These are phyloP conservation scores for Xanthostigma xanthostigma DNA, from an alignment of 2,888 invertebrate species.

Conservation along the genomic window DNA sequence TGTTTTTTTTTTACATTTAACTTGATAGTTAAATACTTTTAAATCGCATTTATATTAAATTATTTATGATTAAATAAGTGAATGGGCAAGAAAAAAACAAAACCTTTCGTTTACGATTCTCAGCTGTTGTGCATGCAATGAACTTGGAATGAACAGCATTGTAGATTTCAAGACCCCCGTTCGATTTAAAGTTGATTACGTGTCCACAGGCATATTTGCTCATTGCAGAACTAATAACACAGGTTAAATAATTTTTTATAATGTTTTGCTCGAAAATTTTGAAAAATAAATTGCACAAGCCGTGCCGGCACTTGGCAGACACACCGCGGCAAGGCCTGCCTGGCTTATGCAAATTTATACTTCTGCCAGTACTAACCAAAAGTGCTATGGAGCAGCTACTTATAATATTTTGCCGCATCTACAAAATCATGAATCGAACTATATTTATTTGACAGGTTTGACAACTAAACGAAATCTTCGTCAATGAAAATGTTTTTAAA, in stretches of 20 bases:
- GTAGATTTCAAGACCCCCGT: constrained; percentile 44
- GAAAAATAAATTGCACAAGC: background rate
- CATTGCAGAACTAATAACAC: constrained; percentile 25
- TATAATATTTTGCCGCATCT: too few species aligned
- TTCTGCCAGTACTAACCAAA: background rate
- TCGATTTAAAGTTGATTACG: constrained; percentile 62
- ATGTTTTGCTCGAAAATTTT: constrained; percentile 2
- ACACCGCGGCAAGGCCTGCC: background rate
- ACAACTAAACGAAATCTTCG: too few species aligned
- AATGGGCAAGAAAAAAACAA: constrained; percentile 1
- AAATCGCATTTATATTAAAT: too few species aligned
- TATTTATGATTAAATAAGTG: too few species aligned
- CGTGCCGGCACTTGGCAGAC: constrained; percentile 1
- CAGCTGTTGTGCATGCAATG: constrained; percentile 64
- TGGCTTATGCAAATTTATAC: background rate
- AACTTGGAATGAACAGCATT: constrained; percentile 71
- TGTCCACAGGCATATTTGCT: constrained; percentile 63
- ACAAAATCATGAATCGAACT: too few species aligned
- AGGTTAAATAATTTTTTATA: too few species aligned
- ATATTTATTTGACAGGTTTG: too few species aligned
- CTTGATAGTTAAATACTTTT: too few species aligned
- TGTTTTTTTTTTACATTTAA: too few species aligned
- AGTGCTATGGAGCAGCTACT: too few species aligned
- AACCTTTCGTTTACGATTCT: constrained; percentile 74
- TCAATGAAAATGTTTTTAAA: too few species aligned